Evolutionary conservation across 2,888 invertebrate species (phyloP), one percentile per base, ranked within the genome.

Genomic region (Drosophila austrosaltans): DNA sequence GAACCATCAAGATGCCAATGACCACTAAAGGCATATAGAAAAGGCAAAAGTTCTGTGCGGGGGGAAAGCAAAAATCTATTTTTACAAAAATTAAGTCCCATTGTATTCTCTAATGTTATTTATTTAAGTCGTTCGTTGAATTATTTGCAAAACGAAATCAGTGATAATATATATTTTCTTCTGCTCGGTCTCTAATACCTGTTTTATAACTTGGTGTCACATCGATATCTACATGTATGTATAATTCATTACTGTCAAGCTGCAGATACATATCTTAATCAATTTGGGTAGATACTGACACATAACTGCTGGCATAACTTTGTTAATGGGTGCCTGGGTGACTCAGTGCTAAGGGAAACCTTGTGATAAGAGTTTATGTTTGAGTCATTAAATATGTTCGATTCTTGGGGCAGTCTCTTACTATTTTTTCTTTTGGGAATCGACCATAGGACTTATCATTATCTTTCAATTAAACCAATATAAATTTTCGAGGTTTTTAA

Each of bases 211-310:
- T 22, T 3, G 2, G 22, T 22, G 39, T 36, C 12, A 57, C 39
- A 57, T 39, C 39, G 22, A 57, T 57, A 57, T 57, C 57, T 57
- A 12, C 12, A 28, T 10, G 39, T 39, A 28, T 10, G 39, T 39
- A 57, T 57, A 57, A 57, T 57, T 57, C 36, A 57, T 57, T 22
- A 48, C 22, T 48, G 48, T 48, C 48, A 48, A 22, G 22, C 22
- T 25, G 25, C 10, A 12, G 25, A 48, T 48, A 48, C 12, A 12
- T 16, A 25, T 22, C 22, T 25, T 22, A 48, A 25, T 10, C 10
- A 25, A 10, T 25, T 48, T 12, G 48, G 20, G 1, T 48, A 25
- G 48, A 48, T 25, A 48, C 22, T 12, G 25, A 25, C 10, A 48
- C 22, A 48, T 48, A 48, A 25, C 22, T 25, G 22, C 1, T 1